Conservation (phyloP, 2,888 invertebrate species). For the Augochlorella aurata region DNA sequence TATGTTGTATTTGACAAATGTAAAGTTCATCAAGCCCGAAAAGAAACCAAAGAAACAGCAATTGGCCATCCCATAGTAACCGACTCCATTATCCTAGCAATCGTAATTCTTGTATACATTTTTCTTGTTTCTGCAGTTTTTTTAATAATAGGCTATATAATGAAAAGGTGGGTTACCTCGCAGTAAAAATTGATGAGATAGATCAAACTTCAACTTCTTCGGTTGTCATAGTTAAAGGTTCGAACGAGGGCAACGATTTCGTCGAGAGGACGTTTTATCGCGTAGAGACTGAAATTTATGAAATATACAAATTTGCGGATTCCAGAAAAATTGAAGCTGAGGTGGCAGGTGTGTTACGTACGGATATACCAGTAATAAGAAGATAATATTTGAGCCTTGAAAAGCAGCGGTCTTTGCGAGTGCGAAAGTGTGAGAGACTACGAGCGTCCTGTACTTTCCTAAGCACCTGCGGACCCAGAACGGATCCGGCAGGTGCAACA, state of each 20-base stretch:
- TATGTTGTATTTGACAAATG: too few relatives aligned
- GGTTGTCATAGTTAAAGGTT: background rate
- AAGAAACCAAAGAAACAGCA: too few relatives aligned
- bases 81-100: too few relatives aligned
- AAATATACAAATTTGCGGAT: background rate
- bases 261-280: background rate
- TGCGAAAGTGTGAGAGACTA: conserved; percentile 36
- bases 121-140: background rate
- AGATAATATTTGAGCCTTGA: conserved; percentile 50
- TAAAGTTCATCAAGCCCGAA: too few relatives aligned
- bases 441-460: conserved; percentile 55
- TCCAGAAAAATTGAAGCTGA: conserved; percentile 10
- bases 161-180: background rate
- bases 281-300: background rate
- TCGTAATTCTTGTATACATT: too few relatives aligned
- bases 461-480: conserved; percentile 62
- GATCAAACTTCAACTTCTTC: background rate
- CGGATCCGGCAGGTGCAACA: conserved; percentile 64
- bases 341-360: conserved; percentile 32
- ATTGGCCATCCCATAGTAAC: too few relatives aligned
- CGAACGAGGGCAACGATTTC: too few relatives aligned
- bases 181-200: background rate
- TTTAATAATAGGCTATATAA: background rate
- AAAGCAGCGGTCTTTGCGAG: conserved; percentile 37
- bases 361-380: conserved; percentile 29